Base-by-base conservation (phyloP, 1,140 invertebrate genomes). In the Apis mellifera region DNA sequence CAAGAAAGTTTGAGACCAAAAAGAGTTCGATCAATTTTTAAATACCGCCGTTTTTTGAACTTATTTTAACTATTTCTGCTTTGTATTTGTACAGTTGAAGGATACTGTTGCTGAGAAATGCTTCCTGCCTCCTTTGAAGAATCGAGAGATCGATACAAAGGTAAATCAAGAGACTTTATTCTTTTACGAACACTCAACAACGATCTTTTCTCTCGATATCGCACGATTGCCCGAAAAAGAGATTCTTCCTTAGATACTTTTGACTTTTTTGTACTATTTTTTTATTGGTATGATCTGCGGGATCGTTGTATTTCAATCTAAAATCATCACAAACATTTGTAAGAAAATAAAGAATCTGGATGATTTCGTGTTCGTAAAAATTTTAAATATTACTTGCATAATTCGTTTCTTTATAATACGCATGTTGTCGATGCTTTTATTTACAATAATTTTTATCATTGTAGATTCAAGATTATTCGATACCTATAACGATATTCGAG, bases 161-260 rank as follows among this genome's bases (percentile, higher is more conserved):
- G 89, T 90, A 90, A 90, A 83, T 88, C 82, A 78, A 83, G 82
- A 69, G 66, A 73, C 79, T 60, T 84, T 80, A 48, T 72, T 80
- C 66, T 81, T 62, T 60, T 65, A 54, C 77, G 65, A 84, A 50
- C 69, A 59, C 68, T 62, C 78, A 42, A 62, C 54, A 66, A 55
- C 32, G 75, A 62, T 89, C 74, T 69, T 70, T 65, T 77, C 26
- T 73, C 69, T 77, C n/a, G 71, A 70, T 82, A 87, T 87, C 78
- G 57, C 74, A 55, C 59, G 74, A 82, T 82, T 84, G 87, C 69
- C 75, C 83, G 65, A 66, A 74, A 64, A 66, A 68, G 54, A 32
- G 60, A 74, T 65, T 55, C 52, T 73, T 57, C 59, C 50, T n/a
- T 19, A 66, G 65, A 81, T 21, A 15, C 69, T 73, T 64, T 48